Base-by-base conservation (phyloP, 1,140 invertebrate genomes). In the Drosophila sturtevanti region DNA sequence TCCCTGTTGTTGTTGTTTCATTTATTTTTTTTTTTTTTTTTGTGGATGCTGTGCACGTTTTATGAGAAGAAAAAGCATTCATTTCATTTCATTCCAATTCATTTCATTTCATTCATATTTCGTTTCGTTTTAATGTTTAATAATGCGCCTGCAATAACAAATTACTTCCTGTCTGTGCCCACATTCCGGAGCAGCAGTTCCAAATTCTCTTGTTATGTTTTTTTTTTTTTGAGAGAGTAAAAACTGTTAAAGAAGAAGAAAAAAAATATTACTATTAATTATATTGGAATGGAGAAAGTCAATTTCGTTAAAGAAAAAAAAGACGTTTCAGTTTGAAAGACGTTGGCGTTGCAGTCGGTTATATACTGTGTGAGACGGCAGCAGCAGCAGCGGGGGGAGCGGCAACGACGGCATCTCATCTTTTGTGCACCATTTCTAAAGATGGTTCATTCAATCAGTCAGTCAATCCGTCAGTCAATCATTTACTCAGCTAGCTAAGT, bases 261-360 rank as follows among this genome's bases (percentile, higher is more conserved):
- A 35, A 72, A 66, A 81, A 81, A 89, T 89, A 87, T 87, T 87
- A 82, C 82, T 89, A 89, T 87, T 87, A 87, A 87, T 87, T 87
- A 87, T 87, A 87, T 87, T 87, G 82, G 41, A 89, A 87, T 87
- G 84, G 82, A 89, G 82, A 87, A 87, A 87, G 82, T 87, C 82
- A 87, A 87, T 87, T 87, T 87, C 84, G 82, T 87, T 79, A 89
- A 87, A 82, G 58, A 62, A 52, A 41, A 38, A 64, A 58, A n/a
- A 66, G 51, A 38, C 71, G 18, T 54, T 66, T 22, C 16, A 38
- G 66, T 72, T 74, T 72, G 62, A 48, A 48, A 48, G 54, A 56
- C 54, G 54, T 56, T 56, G 27, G 27, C 54, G 54, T 56, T 56
- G 54, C 54, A 56, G 54, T 18, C 54, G 54, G 6, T 48, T 21